Evolutionary conservation across 1,140 invertebrate genomes (phyloP).

Genomic region (Mya arenaria): DNA sequence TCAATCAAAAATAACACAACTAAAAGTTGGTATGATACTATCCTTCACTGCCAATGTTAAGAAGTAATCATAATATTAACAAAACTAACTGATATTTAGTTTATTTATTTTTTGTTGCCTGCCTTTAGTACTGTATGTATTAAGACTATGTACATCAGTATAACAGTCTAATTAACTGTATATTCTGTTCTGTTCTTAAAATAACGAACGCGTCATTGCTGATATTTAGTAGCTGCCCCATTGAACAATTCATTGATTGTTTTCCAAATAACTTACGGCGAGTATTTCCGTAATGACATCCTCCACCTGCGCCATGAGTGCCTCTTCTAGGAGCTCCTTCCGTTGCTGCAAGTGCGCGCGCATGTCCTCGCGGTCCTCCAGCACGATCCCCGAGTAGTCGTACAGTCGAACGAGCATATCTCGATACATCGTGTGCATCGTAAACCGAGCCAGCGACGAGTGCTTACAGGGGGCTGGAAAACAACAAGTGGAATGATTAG

Average conservation of each 20-base stretch:
- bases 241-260: too few relatives aligned
- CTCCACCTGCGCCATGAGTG: neutral
- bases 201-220: neutral
- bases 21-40: too few relatives aligned
- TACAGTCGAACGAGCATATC: conserved; percentile 16
- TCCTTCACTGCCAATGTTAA: too few relatives aligned
- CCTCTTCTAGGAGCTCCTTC: neutral
- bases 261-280: neutral
- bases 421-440: neutral
- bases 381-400: conserved; percentile 17
- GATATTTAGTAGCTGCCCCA: too few relatives aligned
- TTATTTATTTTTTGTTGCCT: too few relatives aligned
- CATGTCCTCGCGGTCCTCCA: conserved; percentile 13
- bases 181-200: too few relatives aligned
- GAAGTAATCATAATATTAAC: too few relatives aligned
- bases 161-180: too few relatives aligned
- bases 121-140: too few relatives aligned
- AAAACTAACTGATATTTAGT: too few relatives aligned
- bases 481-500: neutral
- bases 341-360: neutral
- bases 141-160: too few relatives aligned
- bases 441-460: neutral
- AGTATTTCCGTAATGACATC: conserved; percentile 1
- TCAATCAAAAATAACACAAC: too few relatives aligned
- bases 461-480: neutral